phyloP scores from a whole-genome alignment of 2,888 invertebrate genomes.

The Chromoteleia sp. region DNA sequence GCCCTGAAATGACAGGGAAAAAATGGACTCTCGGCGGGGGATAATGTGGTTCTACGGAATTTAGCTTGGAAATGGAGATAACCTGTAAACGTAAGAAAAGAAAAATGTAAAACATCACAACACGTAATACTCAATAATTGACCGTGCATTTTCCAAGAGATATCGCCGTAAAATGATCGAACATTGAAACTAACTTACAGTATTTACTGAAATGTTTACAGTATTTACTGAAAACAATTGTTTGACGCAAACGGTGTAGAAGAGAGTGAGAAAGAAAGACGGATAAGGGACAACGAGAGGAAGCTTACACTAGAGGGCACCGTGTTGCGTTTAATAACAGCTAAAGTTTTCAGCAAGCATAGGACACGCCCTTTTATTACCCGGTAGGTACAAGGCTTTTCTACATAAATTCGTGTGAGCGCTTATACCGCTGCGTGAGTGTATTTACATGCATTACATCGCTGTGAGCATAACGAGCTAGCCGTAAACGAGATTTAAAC shows the following conservation, averaged over 20 bases:
- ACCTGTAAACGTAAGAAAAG: neutral
- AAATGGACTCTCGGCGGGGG: no score
- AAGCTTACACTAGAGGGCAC: constrained; percentile 28
- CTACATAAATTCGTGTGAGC: constrained; percentile 62
- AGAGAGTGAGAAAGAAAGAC: neutral
- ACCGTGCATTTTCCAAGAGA: neutral
- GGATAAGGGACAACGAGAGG: constrained; percentile 8
- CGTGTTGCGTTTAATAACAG: constrained; percentile 73
- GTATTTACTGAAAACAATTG: constrained; percentile 31
- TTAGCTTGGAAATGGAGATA: constrained; percentile 6
- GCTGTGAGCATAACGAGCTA: constrained; percentile 70
- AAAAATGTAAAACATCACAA: neutral
- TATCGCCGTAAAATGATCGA: neutral
- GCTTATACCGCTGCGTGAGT: constrained; percentile 58
- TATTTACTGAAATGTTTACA: neutral
- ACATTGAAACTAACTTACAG: neutral
- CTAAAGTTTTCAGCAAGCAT: constrained; percentile 58
- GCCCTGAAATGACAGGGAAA: no score
- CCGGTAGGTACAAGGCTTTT: constrained; percentile 60
- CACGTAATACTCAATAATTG: neutral
- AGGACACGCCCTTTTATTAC: constrained; percentile 74
- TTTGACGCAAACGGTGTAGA: constrained; percentile 19
- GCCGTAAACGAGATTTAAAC: constrained; percentile 75
- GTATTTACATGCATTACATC: constrained; percentile 75
- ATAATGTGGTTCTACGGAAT: no score